phyloP scores from a whole-genome alignment of 2,113 vertebrate species.

The Neoarius graeffei region DNA sequence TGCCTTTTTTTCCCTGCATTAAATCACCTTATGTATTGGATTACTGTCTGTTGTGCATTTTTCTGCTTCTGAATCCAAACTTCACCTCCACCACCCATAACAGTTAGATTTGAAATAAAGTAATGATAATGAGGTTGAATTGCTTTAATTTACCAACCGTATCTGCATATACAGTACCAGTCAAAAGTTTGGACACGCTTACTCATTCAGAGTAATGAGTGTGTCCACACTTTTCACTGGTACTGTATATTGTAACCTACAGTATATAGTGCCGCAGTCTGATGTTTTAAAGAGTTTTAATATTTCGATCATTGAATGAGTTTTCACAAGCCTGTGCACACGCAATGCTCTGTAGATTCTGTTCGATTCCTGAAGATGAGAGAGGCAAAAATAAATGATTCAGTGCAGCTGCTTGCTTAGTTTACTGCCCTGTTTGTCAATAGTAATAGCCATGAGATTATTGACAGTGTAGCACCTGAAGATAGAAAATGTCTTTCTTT shows the following conservation, averaged over 20 bases:
- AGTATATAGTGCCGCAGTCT: background rate
- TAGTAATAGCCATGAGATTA: slow-evolving; percentile 40
- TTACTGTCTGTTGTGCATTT: too few relatives aligned
- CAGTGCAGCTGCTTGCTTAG: slow-evolving; percentile 19
- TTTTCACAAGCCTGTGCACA: background rate
- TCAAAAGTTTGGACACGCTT: too few relatives aligned
- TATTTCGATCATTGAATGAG: background rate
- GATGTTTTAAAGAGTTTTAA: background rate
- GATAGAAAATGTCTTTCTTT: slow-evolving; percentile 12
- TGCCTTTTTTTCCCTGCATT: too few relatives aligned
- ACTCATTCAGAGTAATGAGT: too few relatives aligned
- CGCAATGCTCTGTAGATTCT: background rate
- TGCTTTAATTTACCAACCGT: background rate
- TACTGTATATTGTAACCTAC: background rate
- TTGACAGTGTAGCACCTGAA: slow-evolving; percentile 17
- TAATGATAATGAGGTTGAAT: background rate
- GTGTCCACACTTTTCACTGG: too few relatives aligned
- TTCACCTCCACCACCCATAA: too few relatives aligned
- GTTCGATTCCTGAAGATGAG: slow-evolving; percentile 14
- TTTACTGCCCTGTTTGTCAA: slow-evolving; percentile 41
- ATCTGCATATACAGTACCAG: background rate
- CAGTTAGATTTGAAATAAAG: background rate
- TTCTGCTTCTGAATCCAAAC: too few relatives aligned
- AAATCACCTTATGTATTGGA: too few relatives aligned
- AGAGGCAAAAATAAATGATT: slow-evolving; percentile 24